Evolutionary conservation across 2,888 invertebrate genomes (phyloP).

Genomic region (Nezara viridula): DNA sequence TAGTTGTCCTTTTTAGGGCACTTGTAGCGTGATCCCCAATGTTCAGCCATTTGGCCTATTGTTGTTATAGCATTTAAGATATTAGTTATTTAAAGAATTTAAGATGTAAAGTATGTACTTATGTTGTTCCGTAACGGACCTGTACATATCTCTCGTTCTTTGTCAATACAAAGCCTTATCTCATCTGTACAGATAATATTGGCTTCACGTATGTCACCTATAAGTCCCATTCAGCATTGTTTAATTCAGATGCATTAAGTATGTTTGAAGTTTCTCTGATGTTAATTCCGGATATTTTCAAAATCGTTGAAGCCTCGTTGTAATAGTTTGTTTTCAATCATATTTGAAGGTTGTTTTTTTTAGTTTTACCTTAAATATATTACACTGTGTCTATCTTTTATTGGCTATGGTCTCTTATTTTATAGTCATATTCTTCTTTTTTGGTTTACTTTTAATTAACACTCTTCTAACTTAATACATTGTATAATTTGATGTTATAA

Average conservation of each 20-base stretch:
- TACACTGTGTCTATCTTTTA: neutral
- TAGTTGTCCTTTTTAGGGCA: neutral
- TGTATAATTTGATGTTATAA: neutral
- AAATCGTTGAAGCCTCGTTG: neutral
- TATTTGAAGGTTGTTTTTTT: neutral
- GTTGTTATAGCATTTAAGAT: neutral
- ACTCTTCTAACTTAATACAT: neutral
- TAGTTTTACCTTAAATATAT: neutral
- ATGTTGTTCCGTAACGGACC: neutral
- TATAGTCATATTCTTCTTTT: neutral
- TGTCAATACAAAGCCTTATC: neutral
- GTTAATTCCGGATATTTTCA: neutral
- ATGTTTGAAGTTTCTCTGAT: neutral
- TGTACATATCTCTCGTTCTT: neutral
- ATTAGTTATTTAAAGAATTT: neutral
- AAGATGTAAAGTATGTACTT: neutral
- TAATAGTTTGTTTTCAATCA: neutral
- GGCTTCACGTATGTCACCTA: neutral
- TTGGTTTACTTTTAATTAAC: neutral
- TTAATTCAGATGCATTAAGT: neutral
- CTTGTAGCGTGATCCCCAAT: neutral
- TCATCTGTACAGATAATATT: neutral
- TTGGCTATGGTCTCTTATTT: neutral
- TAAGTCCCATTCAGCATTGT: neutral
- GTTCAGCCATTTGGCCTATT: conserved; percentile 31